A percentile compares a stretch with the other conserved stretches of the same genome.
Evolutionary conservation across 2,113 vertebrate species (phyloP).

Genomic region (Mionectes macconnelli): DNA sequence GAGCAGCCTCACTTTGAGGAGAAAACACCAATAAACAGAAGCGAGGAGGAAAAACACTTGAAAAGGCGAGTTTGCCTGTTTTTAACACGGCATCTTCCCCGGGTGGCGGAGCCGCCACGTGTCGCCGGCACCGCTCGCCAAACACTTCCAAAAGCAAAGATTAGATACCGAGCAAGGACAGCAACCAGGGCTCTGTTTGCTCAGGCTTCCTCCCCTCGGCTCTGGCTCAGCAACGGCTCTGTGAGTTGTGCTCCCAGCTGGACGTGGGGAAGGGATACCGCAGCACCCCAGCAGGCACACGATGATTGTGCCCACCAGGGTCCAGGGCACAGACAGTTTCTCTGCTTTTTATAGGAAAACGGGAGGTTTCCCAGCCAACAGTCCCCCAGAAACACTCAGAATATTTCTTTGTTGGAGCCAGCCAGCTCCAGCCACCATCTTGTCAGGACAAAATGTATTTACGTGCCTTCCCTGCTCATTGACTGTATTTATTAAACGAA

Average conservation of each 20-base stretch:
- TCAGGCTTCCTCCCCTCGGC: background rate
- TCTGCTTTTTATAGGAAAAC: background rate
- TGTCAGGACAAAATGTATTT: background rate
- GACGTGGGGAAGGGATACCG: background rate
- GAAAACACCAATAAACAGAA: background rate
- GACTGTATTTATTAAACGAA: background rate
- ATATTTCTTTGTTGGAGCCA: background rate
- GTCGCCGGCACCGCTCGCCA: accelerated
- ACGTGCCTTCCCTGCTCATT: background rate
- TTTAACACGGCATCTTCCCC: accelerated
- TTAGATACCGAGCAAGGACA: background rate
- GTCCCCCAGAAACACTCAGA: background rate
- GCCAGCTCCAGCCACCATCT: background rate
- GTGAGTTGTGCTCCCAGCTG: background rate
- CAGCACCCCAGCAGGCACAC: accelerated
- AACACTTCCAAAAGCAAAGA: background rate
- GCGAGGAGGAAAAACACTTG: background rate
- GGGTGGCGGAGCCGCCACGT: background rate
- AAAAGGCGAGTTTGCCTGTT: background rate
- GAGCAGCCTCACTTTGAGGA: background rate
- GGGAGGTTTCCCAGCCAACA: background rate
- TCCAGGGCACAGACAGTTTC: background rate
- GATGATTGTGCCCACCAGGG: background rate
- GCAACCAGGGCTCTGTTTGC: background rate
- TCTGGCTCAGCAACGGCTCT: background rate